Evolutionary conservation across 2,113 vertebrate species (phyloP).

Genomic region (Zapus hudsonius): DNA sequence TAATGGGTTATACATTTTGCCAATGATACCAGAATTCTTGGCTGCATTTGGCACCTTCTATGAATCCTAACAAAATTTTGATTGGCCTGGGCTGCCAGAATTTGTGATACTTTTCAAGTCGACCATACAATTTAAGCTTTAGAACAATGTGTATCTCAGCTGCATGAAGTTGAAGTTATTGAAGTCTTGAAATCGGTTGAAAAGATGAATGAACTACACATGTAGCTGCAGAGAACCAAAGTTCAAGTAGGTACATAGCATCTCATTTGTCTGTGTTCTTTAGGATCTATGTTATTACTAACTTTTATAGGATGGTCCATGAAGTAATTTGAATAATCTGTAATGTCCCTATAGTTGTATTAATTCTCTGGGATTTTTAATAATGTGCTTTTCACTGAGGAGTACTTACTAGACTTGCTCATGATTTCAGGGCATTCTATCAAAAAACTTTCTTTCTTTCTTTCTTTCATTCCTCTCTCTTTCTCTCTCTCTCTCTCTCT

Average conservation of each 20-base stretch:
- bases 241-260: background rate
- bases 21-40: background rate
- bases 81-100: background rate
- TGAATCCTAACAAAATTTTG: background rate
- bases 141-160: background rate
- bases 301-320: background rate
- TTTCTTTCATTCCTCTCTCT: too few species aligned
- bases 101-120: background rate
- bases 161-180: background rate
- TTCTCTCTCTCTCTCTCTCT: too few species aligned
- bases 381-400: background rate
- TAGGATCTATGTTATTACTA: background rate
- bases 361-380: background rate
- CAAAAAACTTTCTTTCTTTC: too few species aligned
- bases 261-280: background rate
- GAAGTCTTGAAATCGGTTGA: background rate
- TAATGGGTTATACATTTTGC: background rate
- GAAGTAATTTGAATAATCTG: background rate
- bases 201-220: background rate
- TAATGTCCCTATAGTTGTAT: background rate
- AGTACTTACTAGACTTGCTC: conserved; percentile 17
- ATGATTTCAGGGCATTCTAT: too few species aligned
- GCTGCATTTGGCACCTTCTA: background rate
- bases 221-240: background rate
- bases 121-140: background rate